phyloP scores from a whole-genome alignment of 2,888 invertebrate species.

The Saturnia japonica region DNA sequence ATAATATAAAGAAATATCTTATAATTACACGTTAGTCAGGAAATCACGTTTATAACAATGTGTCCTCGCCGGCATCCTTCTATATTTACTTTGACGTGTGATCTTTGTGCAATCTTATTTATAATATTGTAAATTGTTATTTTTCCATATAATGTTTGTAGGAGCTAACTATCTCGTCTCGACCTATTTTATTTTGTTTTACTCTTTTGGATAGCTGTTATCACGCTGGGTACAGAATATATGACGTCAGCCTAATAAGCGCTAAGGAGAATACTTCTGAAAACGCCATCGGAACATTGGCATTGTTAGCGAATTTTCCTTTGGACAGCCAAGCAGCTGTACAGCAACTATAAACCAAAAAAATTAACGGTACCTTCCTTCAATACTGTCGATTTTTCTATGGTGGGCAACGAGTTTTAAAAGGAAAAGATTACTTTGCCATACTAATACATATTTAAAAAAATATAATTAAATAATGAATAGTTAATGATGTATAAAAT shows the following conservation, averaged over 20 bases:
- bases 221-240: background rate
- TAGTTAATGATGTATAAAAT: background rate
- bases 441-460: background rate
- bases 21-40: constrained; percentile 22
- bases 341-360: no score
- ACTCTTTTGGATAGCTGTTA: background rate
- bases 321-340: no score
- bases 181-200: background rate
- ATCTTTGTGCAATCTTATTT: background rate
- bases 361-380: no score
- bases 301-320: no score
- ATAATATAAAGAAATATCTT: no score
- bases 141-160: background rate
- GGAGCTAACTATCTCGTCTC: background rate
- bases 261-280: background rate
- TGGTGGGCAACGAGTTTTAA: no score
- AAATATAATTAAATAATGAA: background rate
- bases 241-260: background rate
- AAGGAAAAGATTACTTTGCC: no score
- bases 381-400: no score
- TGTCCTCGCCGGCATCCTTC: constrained; percentile 2
- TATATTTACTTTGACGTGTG: background rate
- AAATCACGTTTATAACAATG: constrained; percentile 19
- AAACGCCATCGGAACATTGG: background rate
- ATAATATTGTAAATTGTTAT: background rate